Percentiles rank a stretch among this genome's conserved stretches.
These are phyloP conservation scores for Bovichtus diacanthus DNA, from an alignment of 2,797 vertebrate species.

Conservation along the genomic window DNA sequence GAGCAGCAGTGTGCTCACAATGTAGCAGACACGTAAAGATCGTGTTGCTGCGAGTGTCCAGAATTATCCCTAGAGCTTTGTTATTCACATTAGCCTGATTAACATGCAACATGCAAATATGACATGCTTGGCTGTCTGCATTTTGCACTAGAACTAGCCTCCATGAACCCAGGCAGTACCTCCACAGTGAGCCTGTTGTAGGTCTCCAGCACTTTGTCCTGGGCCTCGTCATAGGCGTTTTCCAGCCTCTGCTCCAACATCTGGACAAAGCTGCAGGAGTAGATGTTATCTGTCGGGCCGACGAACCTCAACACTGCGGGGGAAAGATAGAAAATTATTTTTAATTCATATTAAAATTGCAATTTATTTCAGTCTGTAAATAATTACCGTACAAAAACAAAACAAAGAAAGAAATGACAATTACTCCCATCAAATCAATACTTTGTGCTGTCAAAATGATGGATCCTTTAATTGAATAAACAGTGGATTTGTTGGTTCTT, in stretches of 20 bases:
- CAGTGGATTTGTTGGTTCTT: background rate
- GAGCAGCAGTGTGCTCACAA: background rate
- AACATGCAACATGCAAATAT: constrained; percentile 21
- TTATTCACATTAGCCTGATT: constrained; percentile 36
- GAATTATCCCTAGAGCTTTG: background rate
- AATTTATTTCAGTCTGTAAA: background rate
- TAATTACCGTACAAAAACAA: background rate
- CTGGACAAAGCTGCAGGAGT: constrained; percentile 94
- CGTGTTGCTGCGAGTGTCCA: background rate
- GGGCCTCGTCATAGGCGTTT: constrained; percentile 94
- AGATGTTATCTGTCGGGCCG: constrained; percentile 91
- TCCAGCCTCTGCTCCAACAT: constrained; percentile 93
- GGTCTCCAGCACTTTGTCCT: constrained; percentile 91
- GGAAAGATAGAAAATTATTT: background rate
- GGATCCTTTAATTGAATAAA: background rate
- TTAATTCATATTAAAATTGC: background rate
- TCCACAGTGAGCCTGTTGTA: constrained; percentile 92
- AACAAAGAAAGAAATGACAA: background rate
- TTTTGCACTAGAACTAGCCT: constrained; percentile 4
- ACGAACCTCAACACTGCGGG: constrained; percentile 93
- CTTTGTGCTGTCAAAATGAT: background rate
- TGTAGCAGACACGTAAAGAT: background rate
- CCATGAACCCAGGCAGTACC: constrained; percentile 77
- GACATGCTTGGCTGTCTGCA: constrained; percentile 7
- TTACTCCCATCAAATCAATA: background rate